phyloP scores from a whole-genome alignment of 2,113 vertebrate species.

The Gallinago paraguaiae region DNA sequence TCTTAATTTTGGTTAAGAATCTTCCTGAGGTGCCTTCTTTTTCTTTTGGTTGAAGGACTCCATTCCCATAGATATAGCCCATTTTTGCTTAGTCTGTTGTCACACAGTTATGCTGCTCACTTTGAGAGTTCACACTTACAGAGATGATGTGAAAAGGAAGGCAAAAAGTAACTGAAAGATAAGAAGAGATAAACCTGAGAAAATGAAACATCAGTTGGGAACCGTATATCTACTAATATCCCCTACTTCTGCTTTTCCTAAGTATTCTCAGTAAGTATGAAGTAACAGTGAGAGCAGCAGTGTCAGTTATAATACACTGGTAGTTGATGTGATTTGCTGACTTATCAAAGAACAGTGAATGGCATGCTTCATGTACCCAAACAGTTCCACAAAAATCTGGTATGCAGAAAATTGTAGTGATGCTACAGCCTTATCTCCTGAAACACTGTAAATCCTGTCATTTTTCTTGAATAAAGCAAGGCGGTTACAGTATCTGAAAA shows the following conservation, averaged over 20 bases:
- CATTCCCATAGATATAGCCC: background rate
- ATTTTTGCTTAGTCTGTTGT: background rate
- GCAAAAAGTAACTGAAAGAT: background rate
- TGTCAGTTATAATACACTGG: background rate
- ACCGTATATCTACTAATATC: background rate
- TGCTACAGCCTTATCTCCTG: background rate
- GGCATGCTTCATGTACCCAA: background rate
- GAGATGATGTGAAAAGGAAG: background rate
- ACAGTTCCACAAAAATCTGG: rapidly evolving
- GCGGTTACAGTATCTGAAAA: background rate
- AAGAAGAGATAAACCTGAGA: background rate
- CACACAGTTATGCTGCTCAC: background rate
- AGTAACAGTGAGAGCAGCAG: background rate
- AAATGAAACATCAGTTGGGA: background rate
- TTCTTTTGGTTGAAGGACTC: background rate
- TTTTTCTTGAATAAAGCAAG: background rate
- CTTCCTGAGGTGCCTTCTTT: background rate
- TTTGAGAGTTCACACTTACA: background rate
- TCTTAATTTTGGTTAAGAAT: background rate
- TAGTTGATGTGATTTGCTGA: background rate
- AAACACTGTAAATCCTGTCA: background rate
- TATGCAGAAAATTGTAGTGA: background rate
- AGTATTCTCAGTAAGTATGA: background rate
- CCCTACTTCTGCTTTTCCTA: background rate
- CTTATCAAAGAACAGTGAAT: background rate